Evolutionary conservation across 2,888 invertebrate species (phyloP), one percentile per base, ranked within the genome.

Genomic region (Stenodera caucasica): DNA sequence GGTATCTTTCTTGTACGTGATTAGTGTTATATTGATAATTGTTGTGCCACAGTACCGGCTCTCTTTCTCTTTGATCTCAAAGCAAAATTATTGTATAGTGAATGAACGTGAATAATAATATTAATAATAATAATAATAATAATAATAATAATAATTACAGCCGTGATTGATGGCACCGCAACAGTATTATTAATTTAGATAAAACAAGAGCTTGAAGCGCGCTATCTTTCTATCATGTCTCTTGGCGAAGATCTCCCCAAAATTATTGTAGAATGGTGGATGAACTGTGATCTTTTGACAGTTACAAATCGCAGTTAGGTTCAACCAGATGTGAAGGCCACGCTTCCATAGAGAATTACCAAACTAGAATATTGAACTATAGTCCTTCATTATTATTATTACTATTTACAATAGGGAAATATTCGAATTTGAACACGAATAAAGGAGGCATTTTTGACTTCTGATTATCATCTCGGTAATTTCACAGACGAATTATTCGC

Each of bases 111-210:
- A 60, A 65, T 61, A 65, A 64, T 7, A 11, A 21, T 21, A 45
- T n/a, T n/a, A n/a, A n/a, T n/a, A n/a, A n/a, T n/a, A n/a, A n/a
- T n/a, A n/a, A n/a, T n/a, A n/a, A n/a, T n/a, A n/a, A n/a, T n/a
- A n/a, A n/a, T n/a, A n/a, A n/a, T n/a, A n/a, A n/a, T n/a, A n/a
- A n/a, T n/a, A n/a, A n/a, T n/a, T n/a, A 57, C 65, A 67, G 64
- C 67, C 67, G 67, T 68, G 68, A 71, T 70, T 68, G 66, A 71
- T 71, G 70, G 66, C 67, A 64, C 67, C 67, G 68, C 67, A 68
- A 65, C 72, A 72, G 72, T 72, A 72, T 72, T 72, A 72, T 69
- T 72, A 70, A 71, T 71, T 68, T 69, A 72, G 68, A 67, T 68
- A 65, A 68, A 45, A 65, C 64, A 70, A 65, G 63, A 64, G 67